Percentiles rank a stretch among this genome's conserved stretches.
Conservation (phyloP, 2,888 invertebrate genomes). For the Acrocyrtus sp. region DNA sequence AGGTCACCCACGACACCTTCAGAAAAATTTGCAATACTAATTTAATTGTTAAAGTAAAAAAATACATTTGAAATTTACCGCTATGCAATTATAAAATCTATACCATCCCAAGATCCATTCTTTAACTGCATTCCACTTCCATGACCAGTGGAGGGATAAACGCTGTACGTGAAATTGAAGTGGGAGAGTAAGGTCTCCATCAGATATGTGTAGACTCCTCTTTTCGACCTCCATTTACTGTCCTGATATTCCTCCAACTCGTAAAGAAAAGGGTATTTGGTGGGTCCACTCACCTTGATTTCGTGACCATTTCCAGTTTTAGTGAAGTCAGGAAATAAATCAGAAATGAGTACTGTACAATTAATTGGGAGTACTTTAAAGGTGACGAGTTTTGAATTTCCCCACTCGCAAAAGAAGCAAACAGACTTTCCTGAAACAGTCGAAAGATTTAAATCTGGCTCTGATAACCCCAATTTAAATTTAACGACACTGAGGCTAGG, state of each 20-base stretch:
- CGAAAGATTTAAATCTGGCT: too few species aligned
- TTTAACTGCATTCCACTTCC: conserved; percentile 14
- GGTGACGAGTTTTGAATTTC: neutral
- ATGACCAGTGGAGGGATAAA: conserved; percentile 10
- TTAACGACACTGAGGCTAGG: neutral
- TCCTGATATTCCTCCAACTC: neutral
- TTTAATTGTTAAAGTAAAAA: neutral
- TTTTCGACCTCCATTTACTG: neutral
- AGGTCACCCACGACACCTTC: conserved; percentile 14
- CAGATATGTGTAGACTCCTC: neutral
- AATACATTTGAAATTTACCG: neutral
- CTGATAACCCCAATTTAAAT: neutral
- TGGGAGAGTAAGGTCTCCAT: neutral
- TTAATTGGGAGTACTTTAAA: too few species aligned
- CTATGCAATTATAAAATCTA: too few species aligned
- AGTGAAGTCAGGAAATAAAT: conserved; percentile 11
- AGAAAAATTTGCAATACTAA: too few species aligned
- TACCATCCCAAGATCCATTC: conserved; percentile 31
- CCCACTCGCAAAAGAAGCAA: conserved; percentile 6
- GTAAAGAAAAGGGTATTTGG: conserved; percentile 11
- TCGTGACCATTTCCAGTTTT: conserved; percentile 6
- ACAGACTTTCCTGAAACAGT: too few species aligned
- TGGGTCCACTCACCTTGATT: conserved; percentile 1
- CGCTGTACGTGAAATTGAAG: conserved; percentile 5
- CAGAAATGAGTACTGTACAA: neutral